Conservation (phyloP, 2,797 vertebrate genomes). For the Pelochelys cantorii region DNA sequence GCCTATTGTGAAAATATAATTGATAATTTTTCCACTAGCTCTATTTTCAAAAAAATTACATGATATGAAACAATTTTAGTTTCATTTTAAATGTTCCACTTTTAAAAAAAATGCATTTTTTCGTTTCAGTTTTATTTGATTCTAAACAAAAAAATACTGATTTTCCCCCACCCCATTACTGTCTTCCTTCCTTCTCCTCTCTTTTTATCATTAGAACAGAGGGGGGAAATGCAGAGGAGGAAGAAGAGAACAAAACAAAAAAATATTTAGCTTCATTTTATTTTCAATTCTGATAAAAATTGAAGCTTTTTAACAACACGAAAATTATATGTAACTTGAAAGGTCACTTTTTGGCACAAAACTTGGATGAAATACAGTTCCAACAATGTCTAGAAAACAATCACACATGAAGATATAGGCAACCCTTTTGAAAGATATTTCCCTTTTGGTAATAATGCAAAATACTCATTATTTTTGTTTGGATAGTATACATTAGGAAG, state of each 20-base stretch:
- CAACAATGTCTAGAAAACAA: background rate
- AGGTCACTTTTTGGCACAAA: background rate
- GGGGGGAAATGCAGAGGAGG: background rate
- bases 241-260: background rate
- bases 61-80: background rate
- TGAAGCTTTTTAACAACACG: background rate
- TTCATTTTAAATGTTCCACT: background rate
- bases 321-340: background rate
- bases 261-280: background rate
- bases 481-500: background rate
- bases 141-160: background rate
- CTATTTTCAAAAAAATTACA: background rate
- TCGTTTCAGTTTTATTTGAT: background rate
- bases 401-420: background rate
- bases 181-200: background rate
- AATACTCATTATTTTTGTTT: background rate
- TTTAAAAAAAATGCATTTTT: background rate
- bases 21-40: too few relatives aligned
- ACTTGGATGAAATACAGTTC: background rate
- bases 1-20: fast-evolving
- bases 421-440: background rate
- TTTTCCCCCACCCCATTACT: background rate
- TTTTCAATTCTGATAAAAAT: background rate
- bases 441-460: background rate
- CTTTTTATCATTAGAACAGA: background rate